These are phyloP conservation scores for Lepus townsendii DNA, from an alignment of 2,797 vertebrate species.

Conservation along the genomic window DNA sequence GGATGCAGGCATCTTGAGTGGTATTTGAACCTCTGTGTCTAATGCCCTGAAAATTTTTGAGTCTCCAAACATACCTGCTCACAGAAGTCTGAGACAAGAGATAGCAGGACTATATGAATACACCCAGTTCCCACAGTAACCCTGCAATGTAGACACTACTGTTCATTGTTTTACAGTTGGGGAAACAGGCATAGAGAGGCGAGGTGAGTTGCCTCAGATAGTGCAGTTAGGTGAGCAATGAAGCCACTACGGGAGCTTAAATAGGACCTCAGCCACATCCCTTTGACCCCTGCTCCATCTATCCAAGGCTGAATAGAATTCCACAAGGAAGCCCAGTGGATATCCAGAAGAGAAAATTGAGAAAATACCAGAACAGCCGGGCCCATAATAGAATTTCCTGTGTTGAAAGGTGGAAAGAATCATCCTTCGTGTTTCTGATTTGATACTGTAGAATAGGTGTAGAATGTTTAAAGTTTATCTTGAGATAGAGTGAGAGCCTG, in stretches of 20 bases:
- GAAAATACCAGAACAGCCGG: not conserved
- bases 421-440: constrained; percentile 27
- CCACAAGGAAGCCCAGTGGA: not conserved
- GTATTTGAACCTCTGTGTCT: no score
- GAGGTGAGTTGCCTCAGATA: not conserved
- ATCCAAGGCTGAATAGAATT: not conserved
- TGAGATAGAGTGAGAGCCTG: not conserved
- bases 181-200: not conserved
- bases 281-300: not conserved
- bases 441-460: not conserved
- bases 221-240: not conserved
- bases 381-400: not conserved
- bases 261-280: not conserved
- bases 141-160: not conserved
- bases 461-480: constrained; percentile 40
- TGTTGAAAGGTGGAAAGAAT: constrained; percentile 34
- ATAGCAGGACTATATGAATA: not conserved
- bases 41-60: not conserved
- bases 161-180: not conserved
- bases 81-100: not conserved
- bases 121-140: not conserved
- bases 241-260: not conserved
- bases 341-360: not conserved
- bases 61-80: not conserved
- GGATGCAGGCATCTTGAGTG: no score